Conservation (phyloP, 2,888 invertebrate species). For the Sinohyriopsis cumingii region DNA sequence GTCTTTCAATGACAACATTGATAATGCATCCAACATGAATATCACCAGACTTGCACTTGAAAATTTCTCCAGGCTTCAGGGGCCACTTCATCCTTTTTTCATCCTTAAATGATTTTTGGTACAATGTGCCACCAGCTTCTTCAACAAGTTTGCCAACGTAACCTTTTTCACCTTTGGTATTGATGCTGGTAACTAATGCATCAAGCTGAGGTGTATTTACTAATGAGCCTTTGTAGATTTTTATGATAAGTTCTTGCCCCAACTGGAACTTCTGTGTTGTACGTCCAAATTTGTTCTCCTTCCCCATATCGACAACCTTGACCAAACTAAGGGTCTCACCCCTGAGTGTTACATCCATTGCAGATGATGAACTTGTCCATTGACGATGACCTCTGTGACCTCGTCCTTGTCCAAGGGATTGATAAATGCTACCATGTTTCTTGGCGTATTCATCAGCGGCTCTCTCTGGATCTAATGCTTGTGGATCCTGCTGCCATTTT, state of each 20-base stretch:
- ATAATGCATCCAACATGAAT: background rate
- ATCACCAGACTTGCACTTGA: constrained; percentile 3
- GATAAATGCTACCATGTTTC: constrained; percentile 1
- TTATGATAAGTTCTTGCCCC: background rate
- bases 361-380: background rate
- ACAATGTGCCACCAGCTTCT: constrained; percentile 1
- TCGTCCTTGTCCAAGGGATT: constrained; percentile 3
- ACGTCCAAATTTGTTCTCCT: background rate
- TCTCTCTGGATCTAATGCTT: constrained; percentile 5
- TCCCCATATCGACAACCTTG: background rate
- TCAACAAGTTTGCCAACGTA: constrained; percentile 3
- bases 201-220: background rate
- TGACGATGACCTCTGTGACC: constrained; percentile 1
- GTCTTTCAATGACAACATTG: constrained; percentile 5
- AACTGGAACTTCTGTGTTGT: background rate
- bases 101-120: background rate
- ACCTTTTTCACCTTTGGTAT: background rate
- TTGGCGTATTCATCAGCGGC: constrained; percentile 11
- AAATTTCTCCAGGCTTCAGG: background rate
- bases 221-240: constrained; percentile 10
- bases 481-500: constrained; percentile 19
- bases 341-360: too few relatives aligned
- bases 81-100: background rate
- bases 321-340: too few relatives aligned
- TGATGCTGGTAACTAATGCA: too few relatives aligned